Percentiles rank a stretch among this genome's conserved stretches.
Evolutionary conservation across 2,113 vertebrate species (phyloP).

Genomic region (Sakesphorus luctuosus): DNA sequence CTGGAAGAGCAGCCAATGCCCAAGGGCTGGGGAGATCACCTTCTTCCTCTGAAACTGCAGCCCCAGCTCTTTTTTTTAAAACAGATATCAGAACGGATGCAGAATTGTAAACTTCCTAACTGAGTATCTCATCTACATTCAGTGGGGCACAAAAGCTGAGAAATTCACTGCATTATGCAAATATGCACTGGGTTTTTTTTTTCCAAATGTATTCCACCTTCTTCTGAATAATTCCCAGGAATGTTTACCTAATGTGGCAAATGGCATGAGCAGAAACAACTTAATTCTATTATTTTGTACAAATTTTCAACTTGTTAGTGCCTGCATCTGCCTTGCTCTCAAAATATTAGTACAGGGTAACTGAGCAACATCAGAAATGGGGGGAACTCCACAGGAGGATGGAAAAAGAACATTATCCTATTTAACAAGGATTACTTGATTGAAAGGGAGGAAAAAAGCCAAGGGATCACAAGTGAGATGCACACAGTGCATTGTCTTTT

Average conservation of each 20-base stretch:
- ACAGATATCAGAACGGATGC: neutral
- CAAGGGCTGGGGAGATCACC: constrained; percentile 25
- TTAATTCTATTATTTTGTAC: constrained; percentile 67
- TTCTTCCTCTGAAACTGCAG: neutral
- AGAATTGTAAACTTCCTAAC: constrained; percentile 5
- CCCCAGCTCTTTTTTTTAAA: constrained; percentile 24
- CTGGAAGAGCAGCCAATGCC: neutral
- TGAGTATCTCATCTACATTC: constrained; percentile 10
- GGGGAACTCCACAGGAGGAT: neutral
- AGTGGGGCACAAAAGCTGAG: neutral
- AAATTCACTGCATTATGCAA: constrained; percentile 3
- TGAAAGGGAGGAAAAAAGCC: neutral
- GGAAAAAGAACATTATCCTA: neutral
- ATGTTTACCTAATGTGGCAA: constrained; percentile 57
- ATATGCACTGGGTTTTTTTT: neutral
- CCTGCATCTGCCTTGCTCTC: constrained; percentile 34
- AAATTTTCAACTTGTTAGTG: constrained; percentile 52
- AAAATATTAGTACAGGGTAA: neutral
- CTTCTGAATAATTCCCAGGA: constrained; percentile 48
- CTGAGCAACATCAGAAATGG: constrained; percentile 32
- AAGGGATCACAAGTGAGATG: neutral
- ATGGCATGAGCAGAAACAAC: constrained; percentile 55
- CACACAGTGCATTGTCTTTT: neutral
- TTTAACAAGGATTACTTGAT: neutral
- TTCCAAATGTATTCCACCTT: constrained; percentile 11